Evolutionary conservation across 2,113 vertebrate genomes (phyloP).

Genomic region (Onychostruthus taczanowskii): DNA sequence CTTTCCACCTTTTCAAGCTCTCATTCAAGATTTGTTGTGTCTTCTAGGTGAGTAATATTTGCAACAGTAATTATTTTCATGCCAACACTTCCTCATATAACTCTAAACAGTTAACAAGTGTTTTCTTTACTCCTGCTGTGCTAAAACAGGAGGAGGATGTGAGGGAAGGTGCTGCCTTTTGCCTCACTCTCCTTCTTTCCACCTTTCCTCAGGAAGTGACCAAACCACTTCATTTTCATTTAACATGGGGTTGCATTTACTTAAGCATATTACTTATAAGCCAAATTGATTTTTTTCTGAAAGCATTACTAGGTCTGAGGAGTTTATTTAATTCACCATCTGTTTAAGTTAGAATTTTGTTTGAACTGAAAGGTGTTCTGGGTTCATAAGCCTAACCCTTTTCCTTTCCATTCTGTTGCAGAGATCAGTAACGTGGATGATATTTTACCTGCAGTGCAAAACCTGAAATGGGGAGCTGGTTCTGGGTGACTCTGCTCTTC

Average conservation of each 20-base stretch:
- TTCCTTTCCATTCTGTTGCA: conserved; percentile 69
- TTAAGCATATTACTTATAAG: neutral
- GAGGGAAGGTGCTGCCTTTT: neutral
- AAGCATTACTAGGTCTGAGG: neutral
- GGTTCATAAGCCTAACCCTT: neutral
- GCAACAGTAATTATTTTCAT: neutral
- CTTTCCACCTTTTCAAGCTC: conserved; percentile 85
- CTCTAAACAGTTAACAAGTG: neutral
- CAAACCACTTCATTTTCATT: neutral
- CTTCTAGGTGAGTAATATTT: conserved; percentile 77
- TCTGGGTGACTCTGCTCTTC: neutral
- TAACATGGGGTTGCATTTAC: neutral
- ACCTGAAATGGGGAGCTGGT: conserved; percentile 67
- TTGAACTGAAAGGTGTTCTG: neutral
- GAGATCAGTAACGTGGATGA: conserved; percentile 80
- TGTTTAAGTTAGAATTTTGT: neutral
- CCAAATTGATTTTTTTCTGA: neutral
- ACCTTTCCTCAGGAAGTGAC: neutral
- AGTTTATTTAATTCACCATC: neutral
- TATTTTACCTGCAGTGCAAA: conserved; percentile 80
- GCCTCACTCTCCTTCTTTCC: neutral
- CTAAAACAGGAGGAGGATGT: neutral
- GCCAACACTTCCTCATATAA: neutral
- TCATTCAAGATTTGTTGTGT: conserved; percentile 78
- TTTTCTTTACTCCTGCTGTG: neutral